Conservation (phyloP, 2,888 invertebrate genomes). For the Dryococelus australis region DNA sequence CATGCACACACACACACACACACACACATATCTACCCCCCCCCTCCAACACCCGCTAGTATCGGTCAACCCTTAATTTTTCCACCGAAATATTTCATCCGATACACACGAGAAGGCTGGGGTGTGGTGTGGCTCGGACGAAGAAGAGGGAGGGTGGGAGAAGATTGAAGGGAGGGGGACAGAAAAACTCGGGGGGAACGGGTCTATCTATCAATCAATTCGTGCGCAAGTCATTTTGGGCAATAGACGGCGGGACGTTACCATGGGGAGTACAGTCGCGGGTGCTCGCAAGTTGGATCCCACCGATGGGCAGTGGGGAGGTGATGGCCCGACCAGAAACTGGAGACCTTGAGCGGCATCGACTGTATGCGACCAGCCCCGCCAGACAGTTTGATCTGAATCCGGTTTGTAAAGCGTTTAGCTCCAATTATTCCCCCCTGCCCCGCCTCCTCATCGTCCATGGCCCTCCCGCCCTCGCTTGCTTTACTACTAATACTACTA, state of each 20-base stretch:
- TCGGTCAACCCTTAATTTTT: background rate
- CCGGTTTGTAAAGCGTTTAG: slow-evolving; percentile 1
- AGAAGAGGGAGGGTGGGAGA: too few species aligned
- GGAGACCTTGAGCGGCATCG: background rate
- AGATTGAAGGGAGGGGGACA: too few species aligned
- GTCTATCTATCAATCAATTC: slow-evolving; percentile 16
- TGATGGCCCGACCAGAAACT: too few species aligned
- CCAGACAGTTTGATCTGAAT: slow-evolving; percentile 16
- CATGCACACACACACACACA: background rate
- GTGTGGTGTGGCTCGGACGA: too few species aligned
- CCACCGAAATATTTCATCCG: slow-evolving; percentile 16
- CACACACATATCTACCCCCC: too few species aligned
- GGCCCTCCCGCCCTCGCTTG: too few species aligned
- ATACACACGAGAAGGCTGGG: background rate
- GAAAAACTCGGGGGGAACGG: background rate
- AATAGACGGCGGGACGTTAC: background rate
- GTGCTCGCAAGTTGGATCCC: background rate
- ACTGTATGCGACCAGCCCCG: background rate
- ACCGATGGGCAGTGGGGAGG: too few species aligned
- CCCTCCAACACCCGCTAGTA: too few species aligned
- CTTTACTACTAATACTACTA: too few species aligned
- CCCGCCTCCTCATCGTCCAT: too few species aligned
- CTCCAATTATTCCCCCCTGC: background rate
- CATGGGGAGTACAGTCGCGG: background rate
- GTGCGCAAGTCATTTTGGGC: background rate